Evolutionary conservation across 2,797 vertebrate species (phyloP), one percentile per base, ranked within the genome.

Genomic region (Linurgus olivaceus): DNA sequence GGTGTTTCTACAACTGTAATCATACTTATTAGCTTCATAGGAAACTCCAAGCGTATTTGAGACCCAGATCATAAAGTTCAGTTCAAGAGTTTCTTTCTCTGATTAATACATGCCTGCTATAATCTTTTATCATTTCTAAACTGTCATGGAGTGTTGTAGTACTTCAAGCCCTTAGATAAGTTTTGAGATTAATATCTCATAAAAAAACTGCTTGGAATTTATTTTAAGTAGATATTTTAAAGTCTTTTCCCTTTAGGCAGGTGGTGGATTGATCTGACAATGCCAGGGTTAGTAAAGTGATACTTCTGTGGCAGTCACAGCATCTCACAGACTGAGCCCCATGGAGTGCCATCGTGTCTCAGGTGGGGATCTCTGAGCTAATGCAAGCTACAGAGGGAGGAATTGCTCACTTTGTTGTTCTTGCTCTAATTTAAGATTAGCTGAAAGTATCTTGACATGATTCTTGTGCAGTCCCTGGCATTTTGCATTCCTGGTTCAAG

Each of bases 331-430:
- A 9, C 45, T 10, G 20, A 89, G 20, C 37, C 77, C 54, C 20
- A 2, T 1, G 16, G 28, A 57, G 24, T 50, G 18, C 50, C 18
- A 8, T 3, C 0, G 0, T 35, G 44, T 48, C 67, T 48, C 79
- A 83, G 44, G 16, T 33, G 20, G 24, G 21, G 20, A 65, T 23
- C 38, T 85, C 62, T 23, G 55, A 61, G 42, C 55, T 66, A 66
- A 40, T 20, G 61, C 55, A 65, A 38, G 29, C n/a, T 79, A 59
- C 72, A 88, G 44, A 92, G 28, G 26, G 21, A 17, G 54, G 72
- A 70, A 80, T 2, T 72, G 24, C 37, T 76, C 23, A 65, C 10
- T 78, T 42, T 12, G 47, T 37, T 29, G 35, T 13, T 61, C 24
- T 37, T 78, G 31, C 24, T 78, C 35, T 50, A 17, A 68, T 72